A percentile compares a stretch with the other conserved stretches of the same genome.
Conservation (phyloP, 2,113 vertebrate genomes). For the Pseudorectes ferrugineus region DNA sequence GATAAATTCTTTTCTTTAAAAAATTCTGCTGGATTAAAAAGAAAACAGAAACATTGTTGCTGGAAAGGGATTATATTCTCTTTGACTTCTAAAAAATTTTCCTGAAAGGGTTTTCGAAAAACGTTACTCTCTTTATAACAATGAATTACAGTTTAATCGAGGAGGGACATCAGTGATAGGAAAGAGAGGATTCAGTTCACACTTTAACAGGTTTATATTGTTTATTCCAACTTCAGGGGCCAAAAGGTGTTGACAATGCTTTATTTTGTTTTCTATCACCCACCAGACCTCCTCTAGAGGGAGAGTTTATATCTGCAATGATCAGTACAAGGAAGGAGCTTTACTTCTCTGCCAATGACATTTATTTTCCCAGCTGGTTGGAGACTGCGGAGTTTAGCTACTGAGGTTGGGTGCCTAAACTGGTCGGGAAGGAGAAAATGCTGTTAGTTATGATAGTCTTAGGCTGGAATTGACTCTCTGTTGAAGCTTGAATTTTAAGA, state of each 20-base stretch:
- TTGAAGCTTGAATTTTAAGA: conserved; percentile 4
- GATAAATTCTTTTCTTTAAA: background rate
- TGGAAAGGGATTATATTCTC: background rate
- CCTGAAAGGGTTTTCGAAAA: background rate
- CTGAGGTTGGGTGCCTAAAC: background rate
- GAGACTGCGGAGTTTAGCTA: background rate
- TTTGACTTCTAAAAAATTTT: background rate
- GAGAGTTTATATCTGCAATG: background rate
- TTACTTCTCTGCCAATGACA: background rate
- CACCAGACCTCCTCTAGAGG: background rate
- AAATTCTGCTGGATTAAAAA: background rate
- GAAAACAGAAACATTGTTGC: background rate
- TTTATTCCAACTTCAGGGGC: background rate
- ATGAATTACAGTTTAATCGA: background rate
- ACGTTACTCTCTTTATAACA: background rate
- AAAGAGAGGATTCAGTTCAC: background rate
- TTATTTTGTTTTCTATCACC: background rate
- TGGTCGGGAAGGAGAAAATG: background rate
- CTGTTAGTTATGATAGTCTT: background rate
- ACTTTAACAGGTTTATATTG: background rate
- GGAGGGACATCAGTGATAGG: background rate
- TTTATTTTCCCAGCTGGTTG: background rate
- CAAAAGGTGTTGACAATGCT: background rate
- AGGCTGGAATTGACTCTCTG: background rate
- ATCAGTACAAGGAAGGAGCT: background rate